These are phyloP conservation scores for Pedionomus torquatus DNA, from an alignment of 2,113 vertebrate species.

Conservation along the genomic window DNA sequence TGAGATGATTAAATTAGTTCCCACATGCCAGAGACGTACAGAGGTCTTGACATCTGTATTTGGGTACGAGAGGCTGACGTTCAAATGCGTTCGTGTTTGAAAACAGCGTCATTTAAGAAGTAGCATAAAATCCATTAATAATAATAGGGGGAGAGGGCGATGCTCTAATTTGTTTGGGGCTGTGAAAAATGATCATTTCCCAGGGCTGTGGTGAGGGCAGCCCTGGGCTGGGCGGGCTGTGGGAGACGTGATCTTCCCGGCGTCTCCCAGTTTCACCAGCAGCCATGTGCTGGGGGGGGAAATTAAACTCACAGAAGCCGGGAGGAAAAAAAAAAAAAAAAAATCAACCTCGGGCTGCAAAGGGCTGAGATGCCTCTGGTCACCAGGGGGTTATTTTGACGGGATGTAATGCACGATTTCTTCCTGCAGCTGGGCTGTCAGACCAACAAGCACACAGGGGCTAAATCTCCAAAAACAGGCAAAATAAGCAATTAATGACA, in stretches of 20 bases:
- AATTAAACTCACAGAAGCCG: neutral
- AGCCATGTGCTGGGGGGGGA: neutral
- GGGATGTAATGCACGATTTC: fast-evolving
- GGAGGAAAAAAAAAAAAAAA: neutral
- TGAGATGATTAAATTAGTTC: slow-evolving; percentile 70
- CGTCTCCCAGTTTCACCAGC: neutral
- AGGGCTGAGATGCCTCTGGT: neutral
- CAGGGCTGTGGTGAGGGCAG: neutral
- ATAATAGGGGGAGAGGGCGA: neutral
- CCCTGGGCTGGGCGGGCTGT: neutral
- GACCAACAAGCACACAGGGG: fast-evolving
- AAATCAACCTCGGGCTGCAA: neutral
- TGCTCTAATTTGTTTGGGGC: neutral
- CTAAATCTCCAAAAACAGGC: neutral
- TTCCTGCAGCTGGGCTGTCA: neutral
- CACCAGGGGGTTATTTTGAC: neutral
- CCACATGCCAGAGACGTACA: slow-evolving; percentile 37
- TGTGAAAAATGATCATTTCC: neutral
- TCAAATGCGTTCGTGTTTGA: slow-evolving; percentile 56
- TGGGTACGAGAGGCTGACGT: slow-evolving; percentile 55
- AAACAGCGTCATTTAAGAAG: slow-evolving; percentile 57
- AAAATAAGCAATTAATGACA: neutral
- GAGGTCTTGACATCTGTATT: slow-evolving; percentile 67
- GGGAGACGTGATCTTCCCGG: neutral
- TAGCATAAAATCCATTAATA: slow-evolving; percentile 53